Evolutionary conservation across 2,113 vertebrate genomes (phyloP).

Genomic region (Lepus europaeus): DNA sequence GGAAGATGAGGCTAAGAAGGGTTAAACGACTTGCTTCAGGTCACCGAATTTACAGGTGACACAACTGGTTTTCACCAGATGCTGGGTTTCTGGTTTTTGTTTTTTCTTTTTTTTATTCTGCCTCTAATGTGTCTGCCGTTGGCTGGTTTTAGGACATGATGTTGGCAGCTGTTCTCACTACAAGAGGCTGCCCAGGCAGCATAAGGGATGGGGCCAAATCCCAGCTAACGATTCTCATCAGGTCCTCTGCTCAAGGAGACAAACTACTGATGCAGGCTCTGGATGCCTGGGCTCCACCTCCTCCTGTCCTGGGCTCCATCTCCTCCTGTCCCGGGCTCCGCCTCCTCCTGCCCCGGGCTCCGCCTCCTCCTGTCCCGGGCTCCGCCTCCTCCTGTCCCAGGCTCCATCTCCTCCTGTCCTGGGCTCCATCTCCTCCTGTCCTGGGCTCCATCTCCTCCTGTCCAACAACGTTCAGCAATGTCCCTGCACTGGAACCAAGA

Average conservation of each 20-base stretch:
- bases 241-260: constrained; percentile 34
- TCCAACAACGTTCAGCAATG: not conserved
- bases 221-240: constrained; percentile 28
- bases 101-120: not conserved
- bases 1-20: not conserved
- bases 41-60: not conserved
- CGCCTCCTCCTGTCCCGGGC: not conserved
- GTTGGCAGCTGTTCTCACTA: constrained; percentile 14
- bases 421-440: too few species aligned
- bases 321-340: not conserved
- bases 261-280: not conserved
- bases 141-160: not conserved
- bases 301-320: not conserved
- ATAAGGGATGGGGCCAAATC: not conserved
- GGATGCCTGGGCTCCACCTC: not conserved
- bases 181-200: not conserved
- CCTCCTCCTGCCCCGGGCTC: not conserved
- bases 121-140: not conserved
- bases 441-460: constrained; percentile 7
- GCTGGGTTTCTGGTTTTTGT: too few species aligned
- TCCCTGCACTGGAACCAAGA: not conserved
- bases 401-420: constrained; percentile 10
- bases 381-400: not conserved
- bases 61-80: not conserved
- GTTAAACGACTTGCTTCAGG: not conserved